phyloP scores from a whole-genome alignment of 2,797 vertebrate species.

The Hemibagrus guttatus region DNA sequence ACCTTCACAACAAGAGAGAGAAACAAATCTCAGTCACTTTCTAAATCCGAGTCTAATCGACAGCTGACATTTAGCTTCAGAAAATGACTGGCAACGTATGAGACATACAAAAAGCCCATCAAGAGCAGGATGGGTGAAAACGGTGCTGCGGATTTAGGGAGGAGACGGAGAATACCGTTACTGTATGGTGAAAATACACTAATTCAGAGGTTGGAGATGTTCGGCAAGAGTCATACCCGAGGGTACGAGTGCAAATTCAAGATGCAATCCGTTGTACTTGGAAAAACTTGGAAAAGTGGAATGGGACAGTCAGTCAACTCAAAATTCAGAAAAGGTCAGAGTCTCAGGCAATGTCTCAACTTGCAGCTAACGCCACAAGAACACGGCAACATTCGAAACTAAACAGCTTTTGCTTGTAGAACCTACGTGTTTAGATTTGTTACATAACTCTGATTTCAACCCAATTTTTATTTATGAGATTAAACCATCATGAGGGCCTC shows the following conservation, averaged over 20 bases:
- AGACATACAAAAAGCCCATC: neutral
- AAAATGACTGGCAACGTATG: neutral
- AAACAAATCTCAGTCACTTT: constrained; percentile 8
- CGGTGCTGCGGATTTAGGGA: neutral
- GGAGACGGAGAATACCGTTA: neutral
- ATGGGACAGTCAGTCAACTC: neutral
- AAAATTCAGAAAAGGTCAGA: neutral
- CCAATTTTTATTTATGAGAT: no score
- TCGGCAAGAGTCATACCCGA: neutral
- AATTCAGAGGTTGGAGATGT: neutral
- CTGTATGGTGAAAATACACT: neutral
- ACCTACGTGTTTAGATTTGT: no score
- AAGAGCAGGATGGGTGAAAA: neutral
- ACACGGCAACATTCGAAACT: no score
- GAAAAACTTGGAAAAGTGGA: neutral
- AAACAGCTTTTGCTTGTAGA: no score
- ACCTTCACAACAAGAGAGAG: constrained; percentile 1
- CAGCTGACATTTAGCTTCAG: constrained; percentile 54
- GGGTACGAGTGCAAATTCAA: neutral
- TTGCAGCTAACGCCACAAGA: no score
- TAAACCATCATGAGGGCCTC: no score
- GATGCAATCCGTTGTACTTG: no score
- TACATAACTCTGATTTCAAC: no score
- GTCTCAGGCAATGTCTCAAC: no score
- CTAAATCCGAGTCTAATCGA: constrained; percentile 36